These are phyloP conservation scores for Muscidifurax raptorellus DNA, from an alignment of 1,140 invertebrate species.

Conservation along the genomic window DNA sequence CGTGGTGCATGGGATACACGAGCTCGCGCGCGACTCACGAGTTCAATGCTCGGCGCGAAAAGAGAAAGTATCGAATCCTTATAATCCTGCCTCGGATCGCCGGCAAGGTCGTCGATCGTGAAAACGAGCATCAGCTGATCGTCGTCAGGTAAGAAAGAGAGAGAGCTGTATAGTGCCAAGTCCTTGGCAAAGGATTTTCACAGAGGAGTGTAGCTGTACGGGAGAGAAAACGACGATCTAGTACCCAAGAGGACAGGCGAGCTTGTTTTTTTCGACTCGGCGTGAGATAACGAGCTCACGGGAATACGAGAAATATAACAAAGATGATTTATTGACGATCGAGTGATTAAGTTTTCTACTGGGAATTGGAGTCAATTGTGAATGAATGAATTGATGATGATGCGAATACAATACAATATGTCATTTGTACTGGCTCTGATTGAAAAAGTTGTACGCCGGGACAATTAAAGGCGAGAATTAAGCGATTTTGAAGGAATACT, in stretches of 20 bases:
- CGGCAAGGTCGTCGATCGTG: constrained; percentile 36
- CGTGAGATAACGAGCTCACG: constrained; percentile 16
- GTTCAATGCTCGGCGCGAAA: constrained; percentile 47
- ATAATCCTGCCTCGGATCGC: not conserved
- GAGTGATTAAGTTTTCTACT: not conserved
- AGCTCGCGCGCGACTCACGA: not conserved
- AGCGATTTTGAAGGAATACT: not conserved
- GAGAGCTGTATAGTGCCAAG: constrained; percentile 3
- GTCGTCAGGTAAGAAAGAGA: not conserved
- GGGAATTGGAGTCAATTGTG: not conserved
- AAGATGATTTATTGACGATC: not conserved
- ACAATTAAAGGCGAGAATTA: not conserved
- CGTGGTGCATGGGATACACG: not conserved
- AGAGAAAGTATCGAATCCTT: constrained; percentile 49
- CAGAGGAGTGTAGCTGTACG: not conserved
- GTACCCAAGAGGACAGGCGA: not conserved
- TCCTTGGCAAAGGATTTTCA: constrained; percentile 37
- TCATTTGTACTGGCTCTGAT: not conserved
- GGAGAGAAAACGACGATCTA: not conserved
- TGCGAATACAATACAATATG: not conserved
- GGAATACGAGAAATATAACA: not conserved
- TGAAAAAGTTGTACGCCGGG: not conserved
- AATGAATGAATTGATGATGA: not conserved
- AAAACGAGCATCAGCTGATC: constrained; percentile 52
- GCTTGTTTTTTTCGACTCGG: not conserved